Base-by-base conservation (phyloP, 2,113 vertebrate genomes). In the Balaeniceps rex region DNA sequence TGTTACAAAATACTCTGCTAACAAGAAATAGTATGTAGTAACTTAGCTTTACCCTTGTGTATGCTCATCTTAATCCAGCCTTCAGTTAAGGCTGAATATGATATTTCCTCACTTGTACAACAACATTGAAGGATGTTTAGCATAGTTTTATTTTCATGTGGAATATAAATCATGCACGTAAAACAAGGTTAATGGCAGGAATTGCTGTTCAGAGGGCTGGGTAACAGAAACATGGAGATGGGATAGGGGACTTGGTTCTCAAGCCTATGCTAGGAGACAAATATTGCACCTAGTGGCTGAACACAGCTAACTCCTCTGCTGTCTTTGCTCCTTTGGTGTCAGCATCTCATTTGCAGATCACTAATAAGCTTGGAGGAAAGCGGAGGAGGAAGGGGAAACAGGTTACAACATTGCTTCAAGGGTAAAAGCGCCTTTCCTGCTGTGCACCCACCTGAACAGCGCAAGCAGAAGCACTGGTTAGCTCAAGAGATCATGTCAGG, bases 391-490 rank as follows among this genome's bases (percentile, higher is more conserved):
- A 44, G 15, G 44, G 16, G 38, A 75, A 82, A 25, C 34, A 54
- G 21, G 40, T 38, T 18, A 1, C 4, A 21, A 36, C 69, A 40
- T 52, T 36, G 23, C 14, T 82, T 72, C 78, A 14, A 0, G 24
- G 19, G 52, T 36, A 69, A 14, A 61, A 72, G 8, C 8, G 68
- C 18, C 15, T 79, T 74, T 54, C 4, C 19, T 10, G 1, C 34
- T 25, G 0, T 3, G 12, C 26, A 16, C 58, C 65, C 86, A 64
- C 38, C 64, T 75, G 57, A n/a, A 25, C 0, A 26, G 49, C 4
- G 0, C 9, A 7, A 93, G 55, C 36, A 72, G 66, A 60, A 91
- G 52, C 8, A 0, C 51, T 72, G 61, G 13, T 14, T 63, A 4
- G 23, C 51, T 22, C 19, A 12, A 44, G 70, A 65, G 87, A 22